Evolutionary conservation across 2,797 vertebrate species (phyloP), one percentile per base, ranked within the genome.

Genomic region (Malacoraja senta): DNA sequence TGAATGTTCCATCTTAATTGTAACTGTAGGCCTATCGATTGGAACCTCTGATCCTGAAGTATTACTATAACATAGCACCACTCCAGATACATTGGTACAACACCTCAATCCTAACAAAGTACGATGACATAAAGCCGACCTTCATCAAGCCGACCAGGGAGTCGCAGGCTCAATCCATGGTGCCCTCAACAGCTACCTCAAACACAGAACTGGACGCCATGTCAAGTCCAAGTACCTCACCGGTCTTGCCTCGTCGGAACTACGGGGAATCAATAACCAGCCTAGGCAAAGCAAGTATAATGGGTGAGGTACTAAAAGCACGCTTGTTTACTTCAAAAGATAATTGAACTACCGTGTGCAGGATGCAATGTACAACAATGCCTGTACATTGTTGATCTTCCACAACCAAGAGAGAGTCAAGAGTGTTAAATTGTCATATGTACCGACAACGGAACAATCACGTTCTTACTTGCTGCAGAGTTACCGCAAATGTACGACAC

Each of bases 71-170:
- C 95, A 96, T 99, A 93, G 96, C 98, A 0, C 99, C 99, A 0
- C 97, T 98, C 80, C 98, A 99, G 95, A 99, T 99, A 95, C 98
- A 99, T 96, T 99, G 98, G 97, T 99, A 97, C 94, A 98, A 98
- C 93, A 98, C 98, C 2, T 96, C 96, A 24, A 98, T 97, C 94
- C 97, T 98, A 93, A 96, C 98, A 63, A 95, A 97, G 35, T 99
- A 99, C 0, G 98, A 99, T 88, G 97, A 98, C 93, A 96, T 99
- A 96, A 97, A 97, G 94, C 98, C 97, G 65, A 98, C 96, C 65
- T 98, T 98, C 95, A 96, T 99, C 93, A 98, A 97, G 94, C 97
- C 98, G 1, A 95, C 97, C 74, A 99, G 99, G 96, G 98, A 99
- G 80, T 83, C 93, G 13, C 0, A 63, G 61, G 65, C 32, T 53